Percentiles rank a stretch among this genome's conserved stretches.
These are phyloP conservation scores for Synergus japonicus DNA, from an alignment of 2,888 invertebrate genomes.

Conservation along the genomic window DNA sequence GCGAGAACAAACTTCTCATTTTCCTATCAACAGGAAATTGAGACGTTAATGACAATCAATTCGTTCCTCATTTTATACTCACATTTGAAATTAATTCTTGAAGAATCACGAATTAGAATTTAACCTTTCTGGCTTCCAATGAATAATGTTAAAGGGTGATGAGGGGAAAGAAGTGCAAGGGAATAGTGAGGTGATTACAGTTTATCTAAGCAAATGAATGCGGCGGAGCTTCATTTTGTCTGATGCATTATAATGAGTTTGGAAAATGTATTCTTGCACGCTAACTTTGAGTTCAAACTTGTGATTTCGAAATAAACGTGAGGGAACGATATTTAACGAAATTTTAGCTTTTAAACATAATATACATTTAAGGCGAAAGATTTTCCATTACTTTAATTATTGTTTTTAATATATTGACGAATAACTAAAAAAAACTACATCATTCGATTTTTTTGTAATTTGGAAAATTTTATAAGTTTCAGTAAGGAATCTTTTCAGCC, in stretches of 20 bases:
- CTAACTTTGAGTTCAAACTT: slow-evolving; percentile 51
- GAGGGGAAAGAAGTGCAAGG: slow-evolving; percentile 42
- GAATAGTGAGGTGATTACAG: slow-evolving; percentile 59
- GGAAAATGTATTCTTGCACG: slow-evolving; percentile 72
- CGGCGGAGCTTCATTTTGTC: slow-evolving; percentile 71
- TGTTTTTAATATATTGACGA: no score
- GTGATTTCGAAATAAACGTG: slow-evolving; percentile 10
- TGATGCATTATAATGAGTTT: slow-evolving; percentile 72
- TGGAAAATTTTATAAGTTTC: no score
- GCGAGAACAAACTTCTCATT: background rate
- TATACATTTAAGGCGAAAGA: no score
- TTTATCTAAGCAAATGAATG: slow-evolving; percentile 75
- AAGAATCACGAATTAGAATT: slow-evolving; percentile 33
- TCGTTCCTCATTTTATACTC: background rate
- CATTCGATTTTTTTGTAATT: no score
- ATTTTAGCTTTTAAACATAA: background rate
- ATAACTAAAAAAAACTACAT: no score
- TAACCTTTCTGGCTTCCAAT: slow-evolving; percentile 46
- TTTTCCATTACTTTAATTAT: no score
- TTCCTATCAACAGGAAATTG: background rate
- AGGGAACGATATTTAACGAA: background rate
- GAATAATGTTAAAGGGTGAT: slow-evolving; percentile 49
- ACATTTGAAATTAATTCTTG: slow-evolving; percentile 11
- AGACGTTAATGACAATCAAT: background rate
- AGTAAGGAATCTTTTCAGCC: no score